Percentiles rank a stretch among this genome's conserved stretches.
Conservation (phyloP, 2,797 vertebrate species). For the Coendou prehensilis region DNA sequence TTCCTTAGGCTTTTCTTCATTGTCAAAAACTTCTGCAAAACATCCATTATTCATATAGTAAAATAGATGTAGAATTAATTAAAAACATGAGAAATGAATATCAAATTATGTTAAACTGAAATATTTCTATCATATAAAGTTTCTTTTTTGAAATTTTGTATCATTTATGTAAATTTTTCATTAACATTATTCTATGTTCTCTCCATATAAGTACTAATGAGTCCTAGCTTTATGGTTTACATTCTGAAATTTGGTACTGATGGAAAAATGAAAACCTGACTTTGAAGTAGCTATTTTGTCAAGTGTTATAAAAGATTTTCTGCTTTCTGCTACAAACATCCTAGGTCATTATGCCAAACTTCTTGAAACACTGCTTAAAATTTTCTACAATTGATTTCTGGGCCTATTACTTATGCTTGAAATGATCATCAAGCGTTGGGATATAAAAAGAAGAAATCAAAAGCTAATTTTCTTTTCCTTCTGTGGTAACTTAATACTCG, state of each 20-base stretch:
- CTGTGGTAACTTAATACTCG: not conserved
- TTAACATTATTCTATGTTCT: not conserved
- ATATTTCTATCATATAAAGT: not conserved
- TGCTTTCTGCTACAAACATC: not conserved
- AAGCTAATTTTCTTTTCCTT: conserved; percentile 22
- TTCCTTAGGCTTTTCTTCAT: not conserved
- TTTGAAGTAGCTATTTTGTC: not conserved
- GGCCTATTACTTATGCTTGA: not conserved
- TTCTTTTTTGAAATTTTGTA: not conserved
- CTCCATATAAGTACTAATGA: not conserved
- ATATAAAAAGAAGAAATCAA: not conserved
- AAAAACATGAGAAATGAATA: not conserved
- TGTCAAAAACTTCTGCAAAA: conserved; percentile 8
- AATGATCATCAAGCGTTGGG: conserved; percentile 35
- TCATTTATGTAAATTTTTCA: not conserved
- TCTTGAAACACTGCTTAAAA: not conserved
- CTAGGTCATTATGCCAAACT: not conserved
- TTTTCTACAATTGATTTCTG: conserved; percentile 14
- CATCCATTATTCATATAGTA: not conserved
- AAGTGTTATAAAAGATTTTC: conserved; percentile 29
- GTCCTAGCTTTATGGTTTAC: not conserved
- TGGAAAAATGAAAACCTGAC: not conserved
- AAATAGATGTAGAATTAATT: not conserved
- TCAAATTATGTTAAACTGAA: not conserved
- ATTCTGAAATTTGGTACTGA: not conserved